Evolutionary conservation across 2,888 invertebrate genomes (phyloP).

Genomic region (Harpalus rufipes): DNA sequence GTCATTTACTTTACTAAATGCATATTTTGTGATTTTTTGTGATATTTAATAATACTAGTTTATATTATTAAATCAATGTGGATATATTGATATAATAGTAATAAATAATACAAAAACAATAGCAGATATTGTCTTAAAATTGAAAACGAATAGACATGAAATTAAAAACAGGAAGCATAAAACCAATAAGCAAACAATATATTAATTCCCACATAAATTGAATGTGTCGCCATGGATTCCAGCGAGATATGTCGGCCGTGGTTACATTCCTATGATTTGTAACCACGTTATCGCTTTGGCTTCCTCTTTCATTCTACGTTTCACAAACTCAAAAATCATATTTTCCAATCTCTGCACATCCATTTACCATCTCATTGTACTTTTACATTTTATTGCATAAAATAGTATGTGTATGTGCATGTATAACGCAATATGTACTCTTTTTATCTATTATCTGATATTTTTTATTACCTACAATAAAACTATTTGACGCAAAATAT

Average conservation of each 20-base stretch:
- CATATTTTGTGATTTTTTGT: no score
- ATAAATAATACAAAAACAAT: not conserved
- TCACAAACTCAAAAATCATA: slow-evolving; percentile 18
- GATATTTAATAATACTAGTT: no score
- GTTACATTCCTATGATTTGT: slow-evolving; percentile 38
- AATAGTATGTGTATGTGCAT: not conserved
- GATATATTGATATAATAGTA: no score
- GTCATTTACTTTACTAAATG: no score
- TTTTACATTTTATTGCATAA: slow-evolving; percentile 22
- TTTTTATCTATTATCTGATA: slow-evolving; percentile 11
- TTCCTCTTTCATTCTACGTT: slow-evolving; percentile 32
- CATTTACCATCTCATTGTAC: slow-evolving; percentile 29
- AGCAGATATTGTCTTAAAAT: not conserved
- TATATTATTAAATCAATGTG: no score
- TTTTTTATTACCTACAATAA: slow-evolving; percentile 1
- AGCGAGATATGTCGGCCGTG: slow-evolving; percentile 24
- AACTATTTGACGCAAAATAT: slow-evolving; percentile 3
- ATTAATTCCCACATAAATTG: slow-evolving; percentile 29
- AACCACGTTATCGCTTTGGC: slow-evolving; percentile 36
- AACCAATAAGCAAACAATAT: slow-evolving; percentile 32
- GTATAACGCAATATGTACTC: slow-evolving; percentile 15
- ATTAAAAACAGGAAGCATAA: slow-evolving; percentile 12
- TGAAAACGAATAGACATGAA: not conserved
- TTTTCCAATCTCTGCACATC: slow-evolving; percentile 31
- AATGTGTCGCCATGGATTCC: slow-evolving; percentile 9